These are phyloP conservation scores for Acanthopleura granulata DNA, from an alignment of 2,888 invertebrate species.

Conservation along the genomic window DNA sequence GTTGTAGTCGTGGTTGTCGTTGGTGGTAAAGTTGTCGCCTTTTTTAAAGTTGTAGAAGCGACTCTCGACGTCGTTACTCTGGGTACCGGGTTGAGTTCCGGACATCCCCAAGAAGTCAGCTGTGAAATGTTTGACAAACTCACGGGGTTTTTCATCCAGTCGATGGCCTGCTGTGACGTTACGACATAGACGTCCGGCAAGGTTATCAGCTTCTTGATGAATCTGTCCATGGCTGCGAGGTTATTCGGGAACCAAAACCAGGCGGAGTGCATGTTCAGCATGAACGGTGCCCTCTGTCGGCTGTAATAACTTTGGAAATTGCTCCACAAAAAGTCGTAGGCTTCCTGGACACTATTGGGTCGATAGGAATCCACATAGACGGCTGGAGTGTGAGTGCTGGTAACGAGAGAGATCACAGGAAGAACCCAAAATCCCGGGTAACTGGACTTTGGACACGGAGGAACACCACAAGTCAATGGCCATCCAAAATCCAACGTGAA, in stretches of 20 bases:
- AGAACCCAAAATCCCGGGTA: slow-evolving; percentile 76
- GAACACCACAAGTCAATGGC: slow-evolving; percentile 21
- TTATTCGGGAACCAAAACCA: slow-evolving; percentile 75
- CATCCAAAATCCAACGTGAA: slow-evolving; percentile 83
- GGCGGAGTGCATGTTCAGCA: slow-evolving; percentile 83
- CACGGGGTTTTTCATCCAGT: slow-evolving; percentile 19
- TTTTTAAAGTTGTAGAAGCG: background rate
- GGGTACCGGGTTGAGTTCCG: background rate
- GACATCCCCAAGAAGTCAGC: slow-evolving; percentile 7
- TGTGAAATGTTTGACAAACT: slow-evolving; percentile 6
- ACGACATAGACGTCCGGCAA: slow-evolving; percentile 15
- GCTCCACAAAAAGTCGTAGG: slow-evolving; percentile 73
- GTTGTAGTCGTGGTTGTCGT: background rate
- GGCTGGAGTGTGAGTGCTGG: slow-evolving; percentile 35
- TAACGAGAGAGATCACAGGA: slow-evolving; percentile 72
- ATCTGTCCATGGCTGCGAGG: slow-evolving; percentile 26
- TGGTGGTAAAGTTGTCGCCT: background rate
- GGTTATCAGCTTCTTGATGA: slow-evolving; percentile 7
- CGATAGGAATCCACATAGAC: slow-evolving; percentile 50
- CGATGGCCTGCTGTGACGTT: background rate
- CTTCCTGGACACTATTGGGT: slow-evolving; percentile 23
- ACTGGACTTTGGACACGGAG: slow-evolving; percentile 19
- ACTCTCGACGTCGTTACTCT: background rate
- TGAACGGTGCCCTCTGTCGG: slow-evolving; percentile 79
- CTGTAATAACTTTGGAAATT: slow-evolving; percentile 82